Conservation (phyloP, 2,888 invertebrate species). For the Hyppa rectilinea region DNA sequence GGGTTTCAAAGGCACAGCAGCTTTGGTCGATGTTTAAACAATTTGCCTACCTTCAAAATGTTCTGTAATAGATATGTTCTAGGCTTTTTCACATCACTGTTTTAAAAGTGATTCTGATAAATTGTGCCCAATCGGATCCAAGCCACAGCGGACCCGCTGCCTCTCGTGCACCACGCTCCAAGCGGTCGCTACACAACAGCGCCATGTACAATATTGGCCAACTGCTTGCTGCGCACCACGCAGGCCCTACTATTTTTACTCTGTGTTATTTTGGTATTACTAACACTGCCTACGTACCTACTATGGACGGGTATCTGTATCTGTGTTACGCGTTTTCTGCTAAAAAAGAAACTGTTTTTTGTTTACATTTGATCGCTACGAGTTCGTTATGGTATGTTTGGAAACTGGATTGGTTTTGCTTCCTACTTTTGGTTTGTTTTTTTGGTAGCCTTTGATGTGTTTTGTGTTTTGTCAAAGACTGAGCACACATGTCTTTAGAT, state of each 20-base stretch:
- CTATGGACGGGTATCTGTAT: conserved; percentile 22
- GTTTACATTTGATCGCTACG: conserved; percentile 33
- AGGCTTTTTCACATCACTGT: background rate
- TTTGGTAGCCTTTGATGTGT: conserved; percentile 25
- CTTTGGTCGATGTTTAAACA: too few relatives aligned
- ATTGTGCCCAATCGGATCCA: background rate
- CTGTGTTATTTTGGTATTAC: conserved; percentile 45
- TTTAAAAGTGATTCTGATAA: background rate
- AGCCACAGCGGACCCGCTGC: conserved; percentile 4
- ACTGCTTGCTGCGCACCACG: conserved; percentile 58
- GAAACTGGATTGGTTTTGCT: conserved; percentile 28
- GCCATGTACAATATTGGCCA: conserved; percentile 64
- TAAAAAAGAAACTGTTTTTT: conserved; percentile 46
- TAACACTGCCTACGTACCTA: conserved; percentile 13
- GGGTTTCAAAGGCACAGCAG: too few relatives aligned
- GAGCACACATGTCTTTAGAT: background rate
- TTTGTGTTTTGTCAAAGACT: conserved; percentile 5
- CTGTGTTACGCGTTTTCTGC: conserved; percentile 44
- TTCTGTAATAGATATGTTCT: too few relatives aligned
- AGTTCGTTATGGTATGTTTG: conserved; percentile 21
- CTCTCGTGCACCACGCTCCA: conserved; percentile 20
- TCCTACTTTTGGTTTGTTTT: conserved; percentile 19
- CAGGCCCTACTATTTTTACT: conserved; percentile 56
- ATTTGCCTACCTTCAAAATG: too few relatives aligned
- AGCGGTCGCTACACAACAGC: conserved; percentile 40